Evolutionary conservation across 2,797 vertebrate species (phyloP).

Genomic region (Channa striata): DNA sequence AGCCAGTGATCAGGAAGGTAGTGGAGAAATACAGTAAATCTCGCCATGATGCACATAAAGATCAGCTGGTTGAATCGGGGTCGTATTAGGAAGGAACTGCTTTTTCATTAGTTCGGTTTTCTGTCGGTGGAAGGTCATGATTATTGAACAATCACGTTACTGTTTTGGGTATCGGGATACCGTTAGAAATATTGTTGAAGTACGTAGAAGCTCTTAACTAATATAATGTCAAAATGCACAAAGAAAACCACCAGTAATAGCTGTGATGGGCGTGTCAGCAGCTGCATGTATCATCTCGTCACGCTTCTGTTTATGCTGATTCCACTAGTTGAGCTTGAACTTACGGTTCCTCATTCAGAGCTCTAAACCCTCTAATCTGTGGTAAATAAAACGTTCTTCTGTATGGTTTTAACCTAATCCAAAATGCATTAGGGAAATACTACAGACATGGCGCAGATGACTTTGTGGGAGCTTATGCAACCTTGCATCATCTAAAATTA

Average conservation of each 20-base stretch:
- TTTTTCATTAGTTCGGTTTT: no score
- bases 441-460: neutral
- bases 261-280: neutral
- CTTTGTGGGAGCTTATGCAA: neutral
- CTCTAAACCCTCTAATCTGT: neutral
- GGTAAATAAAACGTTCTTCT: neutral
- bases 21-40: neutral
- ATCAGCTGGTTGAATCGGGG: neutral
- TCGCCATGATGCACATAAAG: neutral
- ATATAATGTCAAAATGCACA: neutral
- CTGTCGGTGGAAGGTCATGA: no score
- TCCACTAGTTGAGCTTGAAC: neutral
- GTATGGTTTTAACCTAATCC: neutral
- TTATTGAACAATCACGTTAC: no score
- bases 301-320: neutral
- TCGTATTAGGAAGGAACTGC: no score
- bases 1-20: neutral
- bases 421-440: neutral
- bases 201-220: no score
- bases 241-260: neutral
- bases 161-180: no score
- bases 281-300: neutral
- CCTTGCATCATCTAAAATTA: conserved; percentile 20
- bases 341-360: neutral
- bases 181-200: no score